Conservation (phyloP, 2,888 invertebrate genomes). For the Eupelmus urozonus region DNA sequence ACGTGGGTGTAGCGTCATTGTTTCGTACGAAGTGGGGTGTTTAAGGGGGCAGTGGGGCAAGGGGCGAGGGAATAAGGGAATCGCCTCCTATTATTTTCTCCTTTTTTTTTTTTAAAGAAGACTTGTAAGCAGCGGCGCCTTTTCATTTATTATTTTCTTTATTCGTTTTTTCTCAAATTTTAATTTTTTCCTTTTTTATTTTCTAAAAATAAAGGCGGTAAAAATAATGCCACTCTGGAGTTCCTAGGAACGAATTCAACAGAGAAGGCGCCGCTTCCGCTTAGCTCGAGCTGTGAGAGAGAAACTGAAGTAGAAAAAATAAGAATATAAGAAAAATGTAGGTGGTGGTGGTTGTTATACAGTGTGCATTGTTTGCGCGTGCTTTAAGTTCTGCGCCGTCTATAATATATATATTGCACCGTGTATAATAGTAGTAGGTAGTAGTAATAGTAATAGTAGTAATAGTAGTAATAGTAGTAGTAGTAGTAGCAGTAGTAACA, state of each 20-base stretch:
- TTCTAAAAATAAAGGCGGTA: background rate
- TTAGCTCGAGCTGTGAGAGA: conserved; percentile 41
- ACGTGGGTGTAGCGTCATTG: conserved; percentile 9
- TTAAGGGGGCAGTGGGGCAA: background rate
- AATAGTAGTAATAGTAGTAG: conserved; percentile 9
- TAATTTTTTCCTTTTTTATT: background rate
- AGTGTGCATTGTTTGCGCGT: conserved; percentile 56
- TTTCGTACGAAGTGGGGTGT: conserved; percentile 5
- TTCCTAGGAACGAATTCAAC: background rate
- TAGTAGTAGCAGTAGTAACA: conserved; percentile 15
- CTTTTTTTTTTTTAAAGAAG: conserved; percentile 12
- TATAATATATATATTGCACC: conserved; percentile 44
- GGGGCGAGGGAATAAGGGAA: background rate
- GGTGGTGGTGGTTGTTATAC: conserved; percentile 24
- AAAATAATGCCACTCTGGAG: background rate
- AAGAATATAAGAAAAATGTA: conserved; percentile 10
- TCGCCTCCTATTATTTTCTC: background rate
- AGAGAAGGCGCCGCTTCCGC: conserved; percentile 21
- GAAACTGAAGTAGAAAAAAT: conserved; percentile 8
- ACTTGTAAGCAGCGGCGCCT: conserved; percentile 18
- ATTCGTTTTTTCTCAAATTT: background rate
- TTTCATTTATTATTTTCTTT: background rate
- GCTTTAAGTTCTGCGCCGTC: conserved; percentile 53
- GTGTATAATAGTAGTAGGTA: conserved; percentile 9
- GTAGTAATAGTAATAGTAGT: conserved; percentile 14